phyloP scores from a whole-genome alignment of 2,888 invertebrate genomes.

The Endotricha flammealis region DNA sequence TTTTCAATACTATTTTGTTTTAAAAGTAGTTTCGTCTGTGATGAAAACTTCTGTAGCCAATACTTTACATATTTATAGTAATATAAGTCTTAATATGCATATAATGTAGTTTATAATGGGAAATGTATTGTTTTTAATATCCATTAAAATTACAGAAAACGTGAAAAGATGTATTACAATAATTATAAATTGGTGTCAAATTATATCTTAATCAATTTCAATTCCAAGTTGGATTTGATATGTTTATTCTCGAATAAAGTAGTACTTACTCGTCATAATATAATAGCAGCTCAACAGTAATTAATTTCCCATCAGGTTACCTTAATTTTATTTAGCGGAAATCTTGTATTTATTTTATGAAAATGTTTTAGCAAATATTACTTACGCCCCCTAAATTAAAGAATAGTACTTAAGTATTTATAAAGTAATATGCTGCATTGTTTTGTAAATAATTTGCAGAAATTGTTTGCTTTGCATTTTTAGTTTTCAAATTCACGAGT shows the following conservation, averaged over 20 bases:
- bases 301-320: constrained; percentile 10
- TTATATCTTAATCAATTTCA: too few relatives aligned
- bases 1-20: constrained; percentile 32
- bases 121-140: background rate
- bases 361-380: constrained; percentile 24
- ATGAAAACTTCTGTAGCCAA: constrained; percentile 13
- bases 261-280: too few relatives aligned
- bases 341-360: constrained; percentile 11
- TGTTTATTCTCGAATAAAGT: too few relatives aligned
- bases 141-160: too few relatives aligned
- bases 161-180: too few relatives aligned
- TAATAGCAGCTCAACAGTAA: too few relatives aligned
- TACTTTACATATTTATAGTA: constrained; percentile 1
- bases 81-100: constrained; percentile 3
- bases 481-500: constrained; percentile 4
- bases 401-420: constrained; percentile 28
- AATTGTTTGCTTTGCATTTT: constrained; percentile 14
- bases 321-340: constrained; percentile 7
- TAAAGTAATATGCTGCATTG: constrained; percentile 36
- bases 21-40: constrained; percentile 28
- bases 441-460: too few relatives aligned
- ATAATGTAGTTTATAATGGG: background rate
- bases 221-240: too few relatives aligned
- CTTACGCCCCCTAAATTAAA: constrained; percentile 26
- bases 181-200: too few relatives aligned